Percentiles rank a stretch among this genome's conserved stretches.
Conservation (phyloP, 2,888 invertebrate genomes). For the Polyommatus icarus region DNA sequence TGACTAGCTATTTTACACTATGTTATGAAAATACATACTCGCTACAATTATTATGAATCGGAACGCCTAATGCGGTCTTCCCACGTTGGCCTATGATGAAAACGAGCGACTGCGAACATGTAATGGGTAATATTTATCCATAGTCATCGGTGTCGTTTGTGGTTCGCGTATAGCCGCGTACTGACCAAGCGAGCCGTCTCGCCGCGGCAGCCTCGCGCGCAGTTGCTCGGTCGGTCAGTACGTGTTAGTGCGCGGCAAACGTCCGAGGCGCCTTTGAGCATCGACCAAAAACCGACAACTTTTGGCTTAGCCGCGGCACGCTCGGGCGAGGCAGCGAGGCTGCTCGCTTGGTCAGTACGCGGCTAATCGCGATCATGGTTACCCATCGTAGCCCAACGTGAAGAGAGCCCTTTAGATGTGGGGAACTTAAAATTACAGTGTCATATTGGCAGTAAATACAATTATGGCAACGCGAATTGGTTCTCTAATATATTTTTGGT, state of each 20-base stretch:
- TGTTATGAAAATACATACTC: conserved; percentile 33
- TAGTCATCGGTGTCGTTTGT: no score
- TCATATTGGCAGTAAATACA: conserved; percentile 76
- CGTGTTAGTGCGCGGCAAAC: no score
- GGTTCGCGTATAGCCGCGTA: no score
- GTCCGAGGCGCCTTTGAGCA: no score
- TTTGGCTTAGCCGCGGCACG: no score
- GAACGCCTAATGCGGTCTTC: background rate
- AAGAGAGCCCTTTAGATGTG: background rate
- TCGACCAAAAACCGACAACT: no score
- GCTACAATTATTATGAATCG: conserved; percentile 28
- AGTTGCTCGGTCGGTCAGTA: no score
- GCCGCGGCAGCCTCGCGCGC: no score
- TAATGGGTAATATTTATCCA: background rate
- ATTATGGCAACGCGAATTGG: conserved; percentile 79
- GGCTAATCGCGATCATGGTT: no score
- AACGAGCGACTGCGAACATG: background rate
- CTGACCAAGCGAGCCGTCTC: no score
- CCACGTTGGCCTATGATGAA: background rate
- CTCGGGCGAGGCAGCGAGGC: no score
- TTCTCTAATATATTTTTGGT: conserved; percentile 77
- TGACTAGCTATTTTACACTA: conserved; percentile 43
- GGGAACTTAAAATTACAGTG: conserved; percentile 50
- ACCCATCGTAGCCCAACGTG: background rate
- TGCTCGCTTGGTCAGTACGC: no score